phyloP scores from a whole-genome alignment of 2,888 invertebrate genomes.

The Hydropsyche betteni region DNA sequence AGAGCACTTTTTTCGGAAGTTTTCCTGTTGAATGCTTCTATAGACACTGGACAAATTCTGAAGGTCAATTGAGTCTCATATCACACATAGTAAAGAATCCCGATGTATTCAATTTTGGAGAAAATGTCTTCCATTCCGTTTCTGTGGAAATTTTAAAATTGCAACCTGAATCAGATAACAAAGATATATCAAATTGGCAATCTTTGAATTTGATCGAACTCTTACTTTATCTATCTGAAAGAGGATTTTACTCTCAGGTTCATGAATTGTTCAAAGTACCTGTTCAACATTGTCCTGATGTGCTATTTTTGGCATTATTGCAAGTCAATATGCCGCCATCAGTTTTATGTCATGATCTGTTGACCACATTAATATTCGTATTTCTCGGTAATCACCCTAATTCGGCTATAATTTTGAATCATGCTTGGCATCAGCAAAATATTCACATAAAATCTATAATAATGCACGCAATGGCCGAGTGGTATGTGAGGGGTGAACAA shows the following conservation, averaged over 20 bases:
- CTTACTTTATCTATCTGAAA: conserved; percentile 85
- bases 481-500: conserved; percentile 91
- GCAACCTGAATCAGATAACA: conserved; percentile 82
- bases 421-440: conserved; percentile 91
- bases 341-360: conserved; percentile 83
- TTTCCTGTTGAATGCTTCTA: conserved; percentile 92
- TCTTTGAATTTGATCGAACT: conserved; percentile 91
- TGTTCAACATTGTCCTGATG: conserved; percentile 92
- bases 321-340: conserved; percentile 87
- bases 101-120: conserved; percentile 94
- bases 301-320: conserved; percentile 86
- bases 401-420: conserved; percentile 94
- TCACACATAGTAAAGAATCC: conserved; percentile 87
- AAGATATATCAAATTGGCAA: conserved; percentile 93
- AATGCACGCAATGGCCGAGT: conserved; percentile 97
- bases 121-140: conserved; percentile 86
- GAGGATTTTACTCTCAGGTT: conserved; percentile 83
- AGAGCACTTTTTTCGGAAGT: conserved; percentile 64
- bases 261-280: conserved; percentile 93
- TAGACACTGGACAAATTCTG: conserved; percentile 91
- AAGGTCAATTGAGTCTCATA: conserved; percentile 91
- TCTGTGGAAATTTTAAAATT: conserved; percentile 56
- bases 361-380: conserved; percentile 88
- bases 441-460: conserved; percentile 80
- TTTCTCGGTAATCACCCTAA: conserved; percentile 97